Percentiles rank a stretch among this genome's conserved stretches.
These are phyloP conservation scores for Noctua janthe DNA, from an alignment of 2,888 invertebrate genomes.

Conservation along the genomic window DNA sequence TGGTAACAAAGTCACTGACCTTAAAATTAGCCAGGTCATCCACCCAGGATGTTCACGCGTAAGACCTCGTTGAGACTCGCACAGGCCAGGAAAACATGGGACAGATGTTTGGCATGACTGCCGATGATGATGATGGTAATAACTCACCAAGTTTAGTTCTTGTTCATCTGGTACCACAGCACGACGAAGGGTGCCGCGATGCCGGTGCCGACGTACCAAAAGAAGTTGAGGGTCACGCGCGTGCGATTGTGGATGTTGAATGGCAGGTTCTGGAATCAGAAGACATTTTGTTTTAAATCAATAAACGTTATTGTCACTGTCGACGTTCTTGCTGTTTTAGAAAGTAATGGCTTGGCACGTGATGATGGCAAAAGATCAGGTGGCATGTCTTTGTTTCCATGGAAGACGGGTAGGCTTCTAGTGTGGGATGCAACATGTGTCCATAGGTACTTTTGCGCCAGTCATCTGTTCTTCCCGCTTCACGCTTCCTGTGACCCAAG, in stretches of 20 bases:
- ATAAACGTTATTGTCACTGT: too few species aligned
- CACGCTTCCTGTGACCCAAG: too few species aligned
- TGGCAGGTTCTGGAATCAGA: slow-evolving; percentile 94
- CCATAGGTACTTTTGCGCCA: too few species aligned
- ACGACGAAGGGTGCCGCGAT: slow-evolving; percentile 94
- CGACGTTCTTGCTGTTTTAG: too few species aligned
- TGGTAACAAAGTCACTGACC: not conserved
- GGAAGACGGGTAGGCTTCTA: too few species aligned
- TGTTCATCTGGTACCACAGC: slow-evolving; percentile 93
- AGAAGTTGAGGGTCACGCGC: slow-evolving; percentile 92
- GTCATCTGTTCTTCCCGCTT: too few species aligned
- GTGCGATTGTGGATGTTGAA: slow-evolving; percentile 93
- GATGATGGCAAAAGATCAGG: too few species aligned
- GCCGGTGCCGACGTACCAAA: slow-evolving; percentile 93
- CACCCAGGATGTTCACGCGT: not conserved
- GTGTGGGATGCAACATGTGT: too few species aligned
- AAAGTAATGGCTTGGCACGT: too few species aligned
- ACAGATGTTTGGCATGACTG: not conserved
- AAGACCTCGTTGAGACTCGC: too few species aligned
- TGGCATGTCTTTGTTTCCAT: too few species aligned
- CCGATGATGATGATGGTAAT: not conserved
- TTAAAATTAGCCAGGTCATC: not conserved
- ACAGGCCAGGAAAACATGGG: too few species aligned
- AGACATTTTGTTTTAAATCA: not conserved
- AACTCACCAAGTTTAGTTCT: slow-evolving; percentile 87